Conservation (phyloP, 2,888 invertebrate genomes). For the Lissocephala sabroskyi region DNA sequence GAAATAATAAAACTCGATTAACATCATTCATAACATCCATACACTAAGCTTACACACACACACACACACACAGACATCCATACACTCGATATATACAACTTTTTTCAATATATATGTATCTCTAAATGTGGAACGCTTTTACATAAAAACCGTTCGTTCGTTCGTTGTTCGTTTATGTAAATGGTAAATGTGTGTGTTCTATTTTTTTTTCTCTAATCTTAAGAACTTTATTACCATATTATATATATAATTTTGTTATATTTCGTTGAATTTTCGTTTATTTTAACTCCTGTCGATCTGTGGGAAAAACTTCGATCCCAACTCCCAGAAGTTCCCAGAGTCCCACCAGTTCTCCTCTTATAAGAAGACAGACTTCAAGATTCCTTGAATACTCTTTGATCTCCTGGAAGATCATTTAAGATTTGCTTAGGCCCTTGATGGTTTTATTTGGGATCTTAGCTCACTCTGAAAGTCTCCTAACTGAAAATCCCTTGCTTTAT, state of each 20-base stretch:
- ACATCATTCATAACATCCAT: slow-evolving; percentile 25
- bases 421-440: neutral
- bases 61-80: slow-evolving; percentile 21
- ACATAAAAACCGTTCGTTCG: slow-evolving; percentile 44
- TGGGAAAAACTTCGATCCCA: no score
- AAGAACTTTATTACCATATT: slow-evolving; percentile 34
- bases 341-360: no score
- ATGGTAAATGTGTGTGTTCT: slow-evolving; percentile 61
- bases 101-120: slow-evolving; percentile 26
- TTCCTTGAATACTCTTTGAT: neutral
- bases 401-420: neutral
- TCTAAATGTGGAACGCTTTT: slow-evolving; percentile 68
- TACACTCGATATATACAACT: slow-evolving; percentile 18
- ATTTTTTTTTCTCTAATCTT: slow-evolving; percentile 28
- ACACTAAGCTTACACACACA: slow-evolving; percentile 16
- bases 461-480: no score
- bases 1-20: slow-evolving; percentile 33
- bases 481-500: neutral
- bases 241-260: slow-evolving; percentile 18
- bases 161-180: slow-evolving; percentile 65
- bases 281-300: no score
- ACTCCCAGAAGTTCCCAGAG: no score
- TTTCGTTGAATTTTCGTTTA: neutral
- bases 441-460: no score
- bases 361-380: no score